Evolutionary conservation across 2,113 vertebrate genomes (phyloP), one percentile per base, ranked within the genome.

Genomic region (Muscicapa adusta): DNA sequence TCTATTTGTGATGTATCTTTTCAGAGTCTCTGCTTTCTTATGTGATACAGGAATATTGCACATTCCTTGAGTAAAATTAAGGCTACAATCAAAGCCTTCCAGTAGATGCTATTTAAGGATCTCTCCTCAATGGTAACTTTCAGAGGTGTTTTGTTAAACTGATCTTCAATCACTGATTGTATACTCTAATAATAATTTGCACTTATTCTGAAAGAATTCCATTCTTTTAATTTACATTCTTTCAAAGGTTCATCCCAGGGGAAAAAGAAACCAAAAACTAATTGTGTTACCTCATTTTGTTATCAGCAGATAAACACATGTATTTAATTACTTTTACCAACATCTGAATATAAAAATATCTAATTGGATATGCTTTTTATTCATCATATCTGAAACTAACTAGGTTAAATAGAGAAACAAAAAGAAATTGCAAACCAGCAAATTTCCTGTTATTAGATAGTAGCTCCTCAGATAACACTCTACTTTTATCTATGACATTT

Each of bases 31-130:
- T 72, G 20, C 11, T 48, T 82, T 78, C 42, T 63, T 14, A 68
- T 26, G 17, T 8, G 8, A 3, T 56, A 61, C 11, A 25, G 33
- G 9, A 61, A 38, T 40, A 51, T 63, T 0, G 0, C 4, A 6
- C 2, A 0, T 72, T 68, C 16, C 14, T 57, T 66, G 38, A 56
- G 43, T 26, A 79, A 10, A 47, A 13, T 34, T 48, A 76, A 53
- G 26, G 45, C 34, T 78, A 40, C 24, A 91, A 26, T 15, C 38
- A 93, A 75, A 63, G 7, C 18, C 5, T 76, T 56, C 25, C 15
- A 31, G 48, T 10, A 75, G 12, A 34, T 34, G 10, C 4, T 50
- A 5, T 71, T 57, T 82, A 61, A 62, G 31, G 29, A 40, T 3
- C 1, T 53, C 5, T 89, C 17, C 13, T 67, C 15, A 25, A 3